Percentiles rank a stretch among this genome's conserved stretches.
Conservation (phyloP, 1,140 invertebrate genomes). For the Drosophila santomea region DNA sequence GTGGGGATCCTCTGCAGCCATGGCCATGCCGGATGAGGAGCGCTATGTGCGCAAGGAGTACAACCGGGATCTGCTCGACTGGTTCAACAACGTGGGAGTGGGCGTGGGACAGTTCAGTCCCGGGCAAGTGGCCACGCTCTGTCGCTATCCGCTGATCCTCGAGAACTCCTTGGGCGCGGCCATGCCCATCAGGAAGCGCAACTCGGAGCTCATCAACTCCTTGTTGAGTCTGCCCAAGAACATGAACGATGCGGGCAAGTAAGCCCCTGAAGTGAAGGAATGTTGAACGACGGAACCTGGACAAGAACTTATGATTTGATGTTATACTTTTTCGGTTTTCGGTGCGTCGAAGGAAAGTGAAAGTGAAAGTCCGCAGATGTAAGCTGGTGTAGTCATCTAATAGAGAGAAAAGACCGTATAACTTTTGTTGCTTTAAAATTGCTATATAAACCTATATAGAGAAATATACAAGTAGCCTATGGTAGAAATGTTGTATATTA, state of each 20-base stretch:
- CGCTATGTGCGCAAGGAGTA: constrained; percentile 82
- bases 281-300: constrained; percentile 17
- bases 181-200: constrained; percentile 86
- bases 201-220: constrained; percentile 91
- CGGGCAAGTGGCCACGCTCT: constrained; percentile 46
- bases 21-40: constrained; percentile 79
- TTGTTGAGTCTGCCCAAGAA: constrained; percentile 89
- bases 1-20: constrained; percentile 10
- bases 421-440: constrained; percentile 46
- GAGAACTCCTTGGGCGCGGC: constrained; percentile 56
- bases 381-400: constrained; percentile 27
- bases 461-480: constrained; percentile 33
- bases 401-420: constrained; percentile 34
- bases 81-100: constrained; percentile 53
- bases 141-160: constrained; percentile 63
- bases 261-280: constrained; percentile 15
- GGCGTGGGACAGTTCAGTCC: constrained; percentile 45
- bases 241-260: constrained; percentile 89
- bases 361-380: constrained; percentile 20
- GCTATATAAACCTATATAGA: constrained; percentile 5
- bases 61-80: constrained; percentile 72
- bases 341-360: constrained; percentile 15
- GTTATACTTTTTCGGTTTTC: constrained; percentile 2
- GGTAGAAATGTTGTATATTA: not conserved
- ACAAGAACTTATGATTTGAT: constrained; percentile 22